Evolutionary conservation across 2,888 invertebrate species (phyloP), one percentile per base, ranked within the genome.

Genomic region (Sminthurinus aureus): DNA sequence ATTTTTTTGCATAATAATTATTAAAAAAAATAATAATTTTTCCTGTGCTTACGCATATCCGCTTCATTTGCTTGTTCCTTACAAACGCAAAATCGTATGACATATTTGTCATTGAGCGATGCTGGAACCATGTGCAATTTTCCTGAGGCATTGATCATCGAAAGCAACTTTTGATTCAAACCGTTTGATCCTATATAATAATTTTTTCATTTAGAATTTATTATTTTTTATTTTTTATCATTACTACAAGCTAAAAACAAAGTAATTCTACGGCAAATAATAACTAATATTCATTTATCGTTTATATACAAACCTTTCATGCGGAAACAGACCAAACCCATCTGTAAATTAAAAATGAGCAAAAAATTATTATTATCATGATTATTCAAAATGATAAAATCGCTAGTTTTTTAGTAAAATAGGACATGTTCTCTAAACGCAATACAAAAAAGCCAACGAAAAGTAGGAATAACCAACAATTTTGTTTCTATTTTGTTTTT

Each of bases 111-210:
- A 90, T 93, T 94, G 0, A 96, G 93, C 88, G 94, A 93, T 0
- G 95, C 94, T 0, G 96, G 96, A 74, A 96, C 95, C 96, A 97
- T 96, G 90, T 96, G 96, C 81, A 96, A 92, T 89, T 94, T 93
- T 0, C 96, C 96, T 0, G 95, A 94, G 22, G 94, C 94, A 90
- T 97, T 97, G 87, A 97, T 94, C 81, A 93, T 92, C 0, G 95
- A 94, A 82, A 96, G 90, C 9, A 97, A 91, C 84, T 93, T 93
- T 89, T 95, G 94, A 89, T 96, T 96, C 12, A 94, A 90, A 81
- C 93, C 92, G 89, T 96, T 95, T 38, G 92, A 92, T 83, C 93
- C 38, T 38, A 6, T 38, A 38, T 6, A 38, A 38, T 4, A n/a
- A n/a, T n/a, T n/a, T n/a, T n/a, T 38, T 6, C 38, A 38, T 38